A percentile compares a stretch with the other conserved stretches of the same genome.
These are phyloP conservation scores for Tuta absoluta DNA, from an alignment of 2,888 invertebrate genomes.

Conservation along the genomic window DNA sequence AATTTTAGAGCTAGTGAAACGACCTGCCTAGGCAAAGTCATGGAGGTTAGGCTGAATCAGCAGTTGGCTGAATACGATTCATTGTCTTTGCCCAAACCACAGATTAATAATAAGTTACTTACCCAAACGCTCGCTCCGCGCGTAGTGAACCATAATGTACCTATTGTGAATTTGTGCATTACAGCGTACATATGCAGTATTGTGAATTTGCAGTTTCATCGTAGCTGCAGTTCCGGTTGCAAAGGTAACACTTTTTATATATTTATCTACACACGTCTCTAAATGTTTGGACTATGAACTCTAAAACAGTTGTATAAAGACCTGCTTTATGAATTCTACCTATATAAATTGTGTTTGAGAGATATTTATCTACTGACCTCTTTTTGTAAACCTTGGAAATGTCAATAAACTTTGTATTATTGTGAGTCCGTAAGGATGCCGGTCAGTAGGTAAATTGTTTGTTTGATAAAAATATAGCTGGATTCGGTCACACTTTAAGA, in stretches of 20 bases:
- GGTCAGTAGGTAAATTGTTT: background rate
- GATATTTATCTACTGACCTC: too few species aligned
- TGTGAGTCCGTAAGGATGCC: background rate
- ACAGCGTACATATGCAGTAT: background rate
- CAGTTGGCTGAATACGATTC: background rate
- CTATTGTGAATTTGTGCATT: too few species aligned
- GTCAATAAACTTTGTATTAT: background rate
- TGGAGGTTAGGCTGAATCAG: conserved; percentile 4
- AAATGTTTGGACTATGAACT: too few species aligned
- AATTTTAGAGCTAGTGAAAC: background rate
- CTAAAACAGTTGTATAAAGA: too few species aligned
- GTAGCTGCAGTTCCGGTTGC: background rate
- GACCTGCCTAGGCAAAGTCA: conserved; percentile 28
- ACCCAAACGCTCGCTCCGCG: background rate
- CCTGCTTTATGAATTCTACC: too few species aligned
- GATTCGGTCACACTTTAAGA: background rate
- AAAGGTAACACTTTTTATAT: background rate
- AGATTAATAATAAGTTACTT: too few species aligned
- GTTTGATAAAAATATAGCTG: background rate
- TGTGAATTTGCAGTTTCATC: background rate
- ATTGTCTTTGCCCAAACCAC: conserved; percentile 10
- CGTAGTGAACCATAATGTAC: too few species aligned
- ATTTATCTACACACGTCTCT: too few species aligned
- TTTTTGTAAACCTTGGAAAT: background rate
- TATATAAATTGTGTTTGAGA: too few species aligned